Evolutionary conservation across 2,113 vertebrate species (phyloP).

Genomic region (Ursus arctos): DNA sequence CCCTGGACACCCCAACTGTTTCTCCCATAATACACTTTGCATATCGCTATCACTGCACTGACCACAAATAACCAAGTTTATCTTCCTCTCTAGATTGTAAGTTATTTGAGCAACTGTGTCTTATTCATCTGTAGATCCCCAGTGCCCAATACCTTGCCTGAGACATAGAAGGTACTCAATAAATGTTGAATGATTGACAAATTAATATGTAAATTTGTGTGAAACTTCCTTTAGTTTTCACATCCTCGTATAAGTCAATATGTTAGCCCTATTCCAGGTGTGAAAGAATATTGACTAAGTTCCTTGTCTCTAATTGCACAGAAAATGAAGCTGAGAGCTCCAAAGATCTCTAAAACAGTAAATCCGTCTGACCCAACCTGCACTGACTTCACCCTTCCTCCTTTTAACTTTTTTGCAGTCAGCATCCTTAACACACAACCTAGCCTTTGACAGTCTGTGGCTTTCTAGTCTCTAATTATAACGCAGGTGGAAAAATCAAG

Average conservation of each 20-base stretch:
- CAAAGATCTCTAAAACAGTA: background rate
- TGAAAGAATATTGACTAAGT: background rate
- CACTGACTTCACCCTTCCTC: background rate
- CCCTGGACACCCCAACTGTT: background rate
- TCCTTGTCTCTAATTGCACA: background rate
- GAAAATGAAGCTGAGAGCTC: background rate
- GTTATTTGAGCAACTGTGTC: background rate
- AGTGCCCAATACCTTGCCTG: background rate
- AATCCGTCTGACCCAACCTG: background rate
- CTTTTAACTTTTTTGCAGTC: background rate
- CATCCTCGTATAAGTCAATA: background rate
- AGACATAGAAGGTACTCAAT: background rate
- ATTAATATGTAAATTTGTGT: slow-evolving; percentile 24
- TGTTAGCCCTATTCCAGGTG: slow-evolving; percentile 4
- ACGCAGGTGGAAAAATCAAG: background rate
- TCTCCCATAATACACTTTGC: background rate
- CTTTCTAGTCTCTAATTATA: slow-evolving; percentile 43
- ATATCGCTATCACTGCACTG: background rate
- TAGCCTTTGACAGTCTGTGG: background rate
- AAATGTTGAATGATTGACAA: slow-evolving; percentile 6
- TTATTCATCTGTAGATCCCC: background rate
- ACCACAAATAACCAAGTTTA: background rate
- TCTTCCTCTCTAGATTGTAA: background rate
- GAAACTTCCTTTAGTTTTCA: slow-evolving; percentile 13
- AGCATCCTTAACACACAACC: background rate